phyloP scores from a whole-genome alignment of 2,888 invertebrate species.

The Diaphora mendica region DNA sequence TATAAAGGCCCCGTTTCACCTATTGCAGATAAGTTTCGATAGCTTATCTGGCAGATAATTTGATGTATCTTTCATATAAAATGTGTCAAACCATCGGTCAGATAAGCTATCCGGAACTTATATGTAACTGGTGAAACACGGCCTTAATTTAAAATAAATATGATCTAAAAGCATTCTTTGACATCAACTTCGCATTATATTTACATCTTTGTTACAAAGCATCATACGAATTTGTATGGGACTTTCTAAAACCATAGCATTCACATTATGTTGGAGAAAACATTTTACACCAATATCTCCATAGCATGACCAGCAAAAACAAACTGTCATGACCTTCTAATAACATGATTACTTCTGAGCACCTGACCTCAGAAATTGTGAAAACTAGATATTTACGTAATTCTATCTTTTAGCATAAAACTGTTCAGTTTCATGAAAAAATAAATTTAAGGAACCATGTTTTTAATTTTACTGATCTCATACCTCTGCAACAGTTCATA shows the following conservation, averaged over 20 bases:
- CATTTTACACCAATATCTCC: conserved; percentile 11
- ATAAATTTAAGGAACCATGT: not conserved
- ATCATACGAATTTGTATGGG: not conserved
- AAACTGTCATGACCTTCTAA: not conserved
- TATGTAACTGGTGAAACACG: no score
- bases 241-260: not conserved
- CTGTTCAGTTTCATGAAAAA: not conserved
- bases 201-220: conserved; percentile 3
- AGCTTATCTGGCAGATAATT: no score
- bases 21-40: no score
- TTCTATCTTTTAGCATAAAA: not conserved
- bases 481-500: not conserved
- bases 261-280: not conserved
- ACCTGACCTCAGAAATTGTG: not conserved
- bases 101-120: no score
- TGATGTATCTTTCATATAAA: no score
- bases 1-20: not conserved
- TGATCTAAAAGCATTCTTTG: not conserved
- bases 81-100: no score
- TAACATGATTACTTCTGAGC: not conserved
- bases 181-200: not conserved
- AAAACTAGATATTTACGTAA: not conserved
- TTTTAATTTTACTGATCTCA: conserved; percentile 4
- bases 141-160: not conserved
- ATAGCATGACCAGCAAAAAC: not conserved